phyloP scores from a whole-genome alignment of 2,888 invertebrate genomes.

The Danaus chrysippus region DNA sequence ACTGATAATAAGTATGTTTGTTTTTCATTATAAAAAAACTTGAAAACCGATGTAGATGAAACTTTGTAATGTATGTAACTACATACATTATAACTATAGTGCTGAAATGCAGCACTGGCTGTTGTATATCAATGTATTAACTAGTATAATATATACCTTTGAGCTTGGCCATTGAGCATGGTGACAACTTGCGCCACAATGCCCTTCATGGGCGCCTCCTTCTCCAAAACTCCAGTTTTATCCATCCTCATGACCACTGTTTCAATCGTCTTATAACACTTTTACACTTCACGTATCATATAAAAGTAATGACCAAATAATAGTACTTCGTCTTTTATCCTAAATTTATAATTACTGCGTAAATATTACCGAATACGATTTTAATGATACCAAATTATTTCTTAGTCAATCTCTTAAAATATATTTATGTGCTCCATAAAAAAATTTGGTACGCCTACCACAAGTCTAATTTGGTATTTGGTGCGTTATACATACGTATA shows the following conservation, averaged over 20 bases:
- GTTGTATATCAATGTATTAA: conserved; percentile 1
- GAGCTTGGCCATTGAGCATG: conserved; percentile 73
- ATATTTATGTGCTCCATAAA: too few species aligned
- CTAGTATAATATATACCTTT: conserved; percentile 49
- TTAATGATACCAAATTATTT: too few species aligned
- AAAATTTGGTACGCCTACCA: too few species aligned
- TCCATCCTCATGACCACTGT: conserved; percentile 64
- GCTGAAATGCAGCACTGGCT: conserved; percentile 8
- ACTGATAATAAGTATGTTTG: too few species aligned
- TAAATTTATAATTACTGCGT: neutral
- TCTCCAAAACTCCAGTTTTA: conserved; percentile 58
- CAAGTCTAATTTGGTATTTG: too few species aligned
- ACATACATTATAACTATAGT: neutral
- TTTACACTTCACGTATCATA: neutral
- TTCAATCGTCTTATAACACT: neutral
- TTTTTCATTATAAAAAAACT: too few species aligned
- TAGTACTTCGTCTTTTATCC: neutral
- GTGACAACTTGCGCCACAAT: conserved; percentile 76
- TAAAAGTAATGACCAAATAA: neutral
- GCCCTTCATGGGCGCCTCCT: conserved; percentile 71
- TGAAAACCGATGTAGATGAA: too few species aligned
- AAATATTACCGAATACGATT: neutral
- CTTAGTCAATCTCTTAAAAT: too few species aligned
- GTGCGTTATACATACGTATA: too few species aligned
- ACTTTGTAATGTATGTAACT: too few species aligned